These are phyloP conservation scores for Zelostemma sp. DNA, from an alignment of 1,140 invertebrate genomes.

Conservation along the genomic window DNA sequence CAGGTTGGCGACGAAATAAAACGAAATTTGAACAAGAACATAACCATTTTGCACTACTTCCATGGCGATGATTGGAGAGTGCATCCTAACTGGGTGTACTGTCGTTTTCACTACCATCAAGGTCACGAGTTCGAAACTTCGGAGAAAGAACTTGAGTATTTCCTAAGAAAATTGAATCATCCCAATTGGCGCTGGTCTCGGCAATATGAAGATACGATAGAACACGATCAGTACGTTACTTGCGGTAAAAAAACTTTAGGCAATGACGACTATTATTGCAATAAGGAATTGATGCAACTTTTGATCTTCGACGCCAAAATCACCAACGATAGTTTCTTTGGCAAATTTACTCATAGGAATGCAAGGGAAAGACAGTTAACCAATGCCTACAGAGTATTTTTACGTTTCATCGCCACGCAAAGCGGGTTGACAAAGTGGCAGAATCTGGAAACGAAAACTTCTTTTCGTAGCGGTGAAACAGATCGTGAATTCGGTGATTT, in stretches of 20 bases:
- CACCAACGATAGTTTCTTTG: slow-evolving; percentile 79
- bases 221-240: slow-evolving; percentile 15
- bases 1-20: slow-evolving; percentile 77
- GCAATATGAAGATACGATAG: slow-evolving; percentile 63
- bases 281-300: slow-evolving; percentile 86
- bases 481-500: slow-evolving; percentile 82
- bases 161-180: slow-evolving; percentile 74
- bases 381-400: slow-evolving; percentile 75
- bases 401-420: slow-evolving; percentile 88
- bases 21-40: slow-evolving; percentile 74
- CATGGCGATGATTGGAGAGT: slow-evolving; percentile 83
- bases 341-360: slow-evolving; percentile 71
- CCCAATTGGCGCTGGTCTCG: slow-evolving; percentile 73
- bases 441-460: slow-evolving; percentile 12
- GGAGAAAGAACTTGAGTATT: slow-evolving; percentile 82
- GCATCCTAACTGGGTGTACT: slow-evolving; percentile 92
- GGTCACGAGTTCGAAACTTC: slow-evolving; percentile 78
- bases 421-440: slow-evolving; percentile 91
- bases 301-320: slow-evolving; percentile 90
- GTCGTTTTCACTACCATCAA: slow-evolving; percentile 87
- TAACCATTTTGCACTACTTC: slow-evolving; percentile 79
- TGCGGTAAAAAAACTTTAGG: slow-evolving; percentile 75
- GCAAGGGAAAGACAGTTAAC: slow-evolving; percentile 70
- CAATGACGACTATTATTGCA: slow-evolving; percentile 84
- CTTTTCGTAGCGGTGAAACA: slow-evolving; percentile 22